Evolutionary conservation across 2,113 vertebrate genomes (phyloP).

Genomic region (Odocoileus virginianus): DNA sequence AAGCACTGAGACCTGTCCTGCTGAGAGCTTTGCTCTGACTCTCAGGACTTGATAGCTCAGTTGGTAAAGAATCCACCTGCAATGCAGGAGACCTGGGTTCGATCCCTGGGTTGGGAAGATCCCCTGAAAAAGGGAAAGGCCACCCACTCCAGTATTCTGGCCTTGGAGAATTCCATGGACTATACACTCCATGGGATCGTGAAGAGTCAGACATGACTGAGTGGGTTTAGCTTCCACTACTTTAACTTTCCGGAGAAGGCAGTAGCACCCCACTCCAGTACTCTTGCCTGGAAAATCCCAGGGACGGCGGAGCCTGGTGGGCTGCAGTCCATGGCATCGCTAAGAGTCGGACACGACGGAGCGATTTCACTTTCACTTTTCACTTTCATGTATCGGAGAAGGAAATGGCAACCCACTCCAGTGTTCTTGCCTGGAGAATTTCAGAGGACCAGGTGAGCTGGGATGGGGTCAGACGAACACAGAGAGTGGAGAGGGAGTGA

Average conservation of each 20-base stretch:
- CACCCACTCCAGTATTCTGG: neutral
- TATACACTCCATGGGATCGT: neutral
- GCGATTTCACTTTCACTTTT: neutral
- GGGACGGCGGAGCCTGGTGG: no score
- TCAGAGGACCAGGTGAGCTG: neutral
- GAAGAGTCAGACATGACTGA: neutral
- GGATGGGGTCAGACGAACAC: neutral
- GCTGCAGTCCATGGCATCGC: neutral
- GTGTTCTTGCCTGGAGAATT: no score
- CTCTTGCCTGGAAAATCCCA: no score
- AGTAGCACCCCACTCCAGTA: no score
- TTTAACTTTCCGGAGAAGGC: no score
- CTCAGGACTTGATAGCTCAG: neutral
- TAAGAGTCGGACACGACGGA: neutral
- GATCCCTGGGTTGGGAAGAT: neutral
- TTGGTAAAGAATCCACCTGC: neutral
- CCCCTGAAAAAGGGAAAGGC: neutral
- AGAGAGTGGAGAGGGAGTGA: neutral
- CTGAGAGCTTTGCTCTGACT: neutral
- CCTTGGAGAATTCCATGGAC: neutral
- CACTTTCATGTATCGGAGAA: neutral
- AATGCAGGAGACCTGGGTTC: neutral
- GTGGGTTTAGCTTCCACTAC: neutral
- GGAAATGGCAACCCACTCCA: no score
- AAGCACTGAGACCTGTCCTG: neutral